These are phyloP conservation scores for Phaetusa simplex DNA, from an alignment of 2,113 vertebrate genomes.

Conservation along the genomic window DNA sequence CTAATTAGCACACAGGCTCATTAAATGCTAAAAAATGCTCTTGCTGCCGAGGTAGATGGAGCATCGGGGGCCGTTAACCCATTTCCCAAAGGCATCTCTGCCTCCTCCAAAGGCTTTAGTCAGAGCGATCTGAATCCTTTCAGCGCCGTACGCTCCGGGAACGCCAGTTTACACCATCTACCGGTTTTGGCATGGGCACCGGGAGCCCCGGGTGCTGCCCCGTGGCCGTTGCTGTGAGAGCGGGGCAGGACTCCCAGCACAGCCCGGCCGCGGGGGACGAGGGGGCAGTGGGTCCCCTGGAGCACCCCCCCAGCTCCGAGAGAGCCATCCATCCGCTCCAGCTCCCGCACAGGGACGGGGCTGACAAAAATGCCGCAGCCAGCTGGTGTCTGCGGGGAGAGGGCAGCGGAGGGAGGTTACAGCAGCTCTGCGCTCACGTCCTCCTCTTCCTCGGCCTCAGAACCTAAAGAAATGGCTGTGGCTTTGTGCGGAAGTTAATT, in stretches of 20 bases:
- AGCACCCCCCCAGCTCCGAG: not conserved
- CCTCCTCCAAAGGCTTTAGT: not conserved
- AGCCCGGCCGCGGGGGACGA: rapidly evolving
- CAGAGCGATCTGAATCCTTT: not conserved
- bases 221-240: not conserved
- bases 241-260: not conserved
- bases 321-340: rapidly evolving
- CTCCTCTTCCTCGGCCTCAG: not conserved
- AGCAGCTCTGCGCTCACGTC: not conserved
- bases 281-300: not conserved
- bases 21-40: not conserved
- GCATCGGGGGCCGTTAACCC: not conserved
- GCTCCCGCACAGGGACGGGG: not conserved
- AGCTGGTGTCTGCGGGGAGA: not conserved
- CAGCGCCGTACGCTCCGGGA: not conserved
- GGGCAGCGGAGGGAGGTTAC: not conserved
- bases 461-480: slow-evolving; percentile 18
- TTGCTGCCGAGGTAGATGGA: not conserved
- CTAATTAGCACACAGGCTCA: slow-evolving; percentile 24
- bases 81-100: slow-evolving; percentile 4
- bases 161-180: no score
- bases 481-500: slow-evolving; percentile 46
- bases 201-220: not conserved
- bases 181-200: not conserved
- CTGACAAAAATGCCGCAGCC: not conserved